Base-by-base conservation (phyloP, 2,797 vertebrate genomes). In the Stomatorhinus walkeri region DNA sequence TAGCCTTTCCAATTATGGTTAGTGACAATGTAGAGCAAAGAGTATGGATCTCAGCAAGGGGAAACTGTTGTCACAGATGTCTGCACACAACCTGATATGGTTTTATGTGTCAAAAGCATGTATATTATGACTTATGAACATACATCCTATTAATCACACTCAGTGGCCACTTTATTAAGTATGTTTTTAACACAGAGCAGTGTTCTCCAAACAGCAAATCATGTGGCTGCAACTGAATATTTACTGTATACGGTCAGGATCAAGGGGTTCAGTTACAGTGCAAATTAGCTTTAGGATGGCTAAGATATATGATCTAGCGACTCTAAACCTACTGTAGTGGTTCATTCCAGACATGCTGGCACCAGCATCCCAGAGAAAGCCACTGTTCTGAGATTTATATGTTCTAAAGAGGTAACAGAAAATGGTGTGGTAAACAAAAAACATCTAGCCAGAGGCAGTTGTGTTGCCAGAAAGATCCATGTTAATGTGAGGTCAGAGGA, bases 41-140 rank as follows among this genome's bases (percentile, higher is more conserved):
- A 52, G 83, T 28, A 52, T 0, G 32, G 88, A 76, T 88, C 88
- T 88, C 79, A 83, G 72, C 88, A 52, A 76, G 32, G 32, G 72
- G 6, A 43, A n/a, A 43, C 32, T 40, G 8, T 28, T 10, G 4
- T 46, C n/a, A 49, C 12, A 85, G 49, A 40, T 52, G 51, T 43
- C 59, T 46, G 4, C 59, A 59, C 52, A 4, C 40, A 61, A 61
- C 54, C 86, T 64, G n/a, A 1, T 32, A 52, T 16, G 28, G n/a
- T 28, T 16, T 24, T 43, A 49, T 52, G 43, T 28, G 83, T 85
- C 46, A 52, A 51, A 28, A 32, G 28, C 12, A 16, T 36, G 28
- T 12, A 52, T n/a, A 48, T 43, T 22, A 12, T 85, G 83, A 16
- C 49, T 28, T 85, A 16, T 85, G 64, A 72, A 72, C 12, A 36